Base-by-base conservation (phyloP, 2,888 invertebrate genomes). In the Zhengitettix transpicula region DNA sequence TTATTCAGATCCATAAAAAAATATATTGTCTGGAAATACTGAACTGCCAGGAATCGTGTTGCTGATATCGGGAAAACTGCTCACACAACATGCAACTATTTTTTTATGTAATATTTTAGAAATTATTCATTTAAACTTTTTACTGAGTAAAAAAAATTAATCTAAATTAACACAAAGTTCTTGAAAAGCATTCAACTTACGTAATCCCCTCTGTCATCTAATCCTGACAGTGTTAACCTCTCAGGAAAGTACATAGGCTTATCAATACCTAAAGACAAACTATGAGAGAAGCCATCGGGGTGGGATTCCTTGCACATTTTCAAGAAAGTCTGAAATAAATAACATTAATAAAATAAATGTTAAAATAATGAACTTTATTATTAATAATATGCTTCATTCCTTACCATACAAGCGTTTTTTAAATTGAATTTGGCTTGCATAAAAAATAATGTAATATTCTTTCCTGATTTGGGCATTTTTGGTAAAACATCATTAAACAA, bases 401-500 rank as follows among this genome's bases (percentile, higher is more conserved):
- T 60, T 63, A 68, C 68, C 65, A 65, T 60, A 12, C 65, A 63
- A 52, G 67, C 67, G 14, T 64, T 65, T 56, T 65, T 67, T 16
- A 66, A 59, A 60, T 64, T 65, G 54, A 67, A 67, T 51, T 67
- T 66, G 11, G 67, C 66, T 58, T 65, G 65, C 63, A 68, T 66
- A 52, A 66, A 65, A 55, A 67, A 68, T n/a, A 59, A 55, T 0
- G 67, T 67, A 42, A 67, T 62, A 53, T 66, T 66, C 42, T 64
- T 64, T 52, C 65, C 63, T 8, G 65, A 61, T 56, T 66, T 66
- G 10, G 65, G 65, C 15, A 66, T 58, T 52, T 64, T 64, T 1
- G 67, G 67, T 28, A 68, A 60, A 15, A 68, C 63, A 40, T 65
- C 65, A 28, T 60, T 60, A 28, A 66, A 62, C 10, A 62, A 16